Base-by-base conservation (phyloP, 2,113 vertebrate genomes). In the Brienomyrus brachyistius region DNA sequence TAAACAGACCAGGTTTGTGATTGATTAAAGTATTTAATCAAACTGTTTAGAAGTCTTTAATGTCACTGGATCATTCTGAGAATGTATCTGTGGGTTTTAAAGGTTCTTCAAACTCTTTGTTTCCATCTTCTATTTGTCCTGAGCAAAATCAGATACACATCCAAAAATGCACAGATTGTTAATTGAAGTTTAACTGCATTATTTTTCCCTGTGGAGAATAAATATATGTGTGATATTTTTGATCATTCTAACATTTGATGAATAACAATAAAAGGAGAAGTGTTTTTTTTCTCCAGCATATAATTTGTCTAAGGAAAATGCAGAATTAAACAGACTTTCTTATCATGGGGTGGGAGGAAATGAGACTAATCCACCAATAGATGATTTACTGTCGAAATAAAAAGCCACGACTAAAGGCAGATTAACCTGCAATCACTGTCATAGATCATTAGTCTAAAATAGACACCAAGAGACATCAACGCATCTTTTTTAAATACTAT, bases 21-120 rank as follows among this genome's bases (percentile, higher is more conserved):
- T 99, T 98, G 98, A 99, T 99, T 99, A 99, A 98, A 98, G 97
- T 97, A 96, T 98, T 99, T 99, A 99, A 98, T 97, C 96, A 96
- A 97, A 97, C 95, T 96, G 96, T 96, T 97, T 96, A 96, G 96
- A 93, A 95, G 96, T 95, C 95, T 96, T 96, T 96, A 96, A 96
- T 95, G 94, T 94, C 96, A 95, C 96, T 96, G 88, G 95, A 96
- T 96, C 95, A 93, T 94, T 95, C 95, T 95, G 94, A 92, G 95
- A 95, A 95, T 93, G 93, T 95, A 95, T 94, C 95, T 95, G 95
- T 95, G 94, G 77, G 77, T 87, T 59, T 17, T 43, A 84, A 15
- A 47, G 47, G 62, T 88, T 35, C 31, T 45, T 52, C n/a, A 31
- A 17, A n/a, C 35, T 17, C 88, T 89, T 50, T 54, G 74, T 82